phyloP scores from a whole-genome alignment of 2,797 vertebrate species.

The Anguilla obscura region DNA sequence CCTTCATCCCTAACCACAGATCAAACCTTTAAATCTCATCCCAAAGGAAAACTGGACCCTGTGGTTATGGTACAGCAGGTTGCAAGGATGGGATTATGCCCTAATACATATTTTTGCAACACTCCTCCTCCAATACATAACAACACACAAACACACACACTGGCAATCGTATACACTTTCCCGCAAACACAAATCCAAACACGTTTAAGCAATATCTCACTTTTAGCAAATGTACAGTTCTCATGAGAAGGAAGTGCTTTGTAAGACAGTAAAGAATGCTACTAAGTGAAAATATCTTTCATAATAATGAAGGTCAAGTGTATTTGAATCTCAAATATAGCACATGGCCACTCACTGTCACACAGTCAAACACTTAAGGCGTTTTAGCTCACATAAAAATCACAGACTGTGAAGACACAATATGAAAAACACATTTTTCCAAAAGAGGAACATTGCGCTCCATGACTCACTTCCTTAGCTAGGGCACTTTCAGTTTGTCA shows the following conservation, averaged over 20 bases:
- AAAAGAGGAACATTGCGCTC: not conserved
- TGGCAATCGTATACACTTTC: not conserved
- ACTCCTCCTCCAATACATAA: not conserved
- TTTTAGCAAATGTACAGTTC: not conserved
- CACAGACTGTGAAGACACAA: not conserved
- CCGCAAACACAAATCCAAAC: not conserved
- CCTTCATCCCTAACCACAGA: conserved; percentile 23
- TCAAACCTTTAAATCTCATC: conserved; percentile 31
- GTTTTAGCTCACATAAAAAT: not conserved
- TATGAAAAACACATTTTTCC: not conserved
- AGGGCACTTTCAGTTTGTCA: conserved; percentile 6
- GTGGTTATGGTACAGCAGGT: conserved; percentile 12
- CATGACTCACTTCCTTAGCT: not conserved
- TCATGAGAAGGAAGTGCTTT: not conserved
- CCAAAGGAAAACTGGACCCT: conserved; percentile 26
- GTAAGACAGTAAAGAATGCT: not conserved
- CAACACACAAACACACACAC: not conserved
- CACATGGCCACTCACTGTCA: not conserved
- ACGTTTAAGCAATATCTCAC: not conserved
- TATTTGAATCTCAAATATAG: not conserved
- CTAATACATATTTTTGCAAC: conserved; percentile 1
- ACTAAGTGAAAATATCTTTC: no score
- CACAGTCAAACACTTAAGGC: not conserved
- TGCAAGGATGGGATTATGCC: conserved; percentile 6
- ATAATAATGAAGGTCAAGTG: not conserved